Evolutionary conservation across 2,797 vertebrate species (phyloP).

Genomic region (Channallabes apus): DNA sequence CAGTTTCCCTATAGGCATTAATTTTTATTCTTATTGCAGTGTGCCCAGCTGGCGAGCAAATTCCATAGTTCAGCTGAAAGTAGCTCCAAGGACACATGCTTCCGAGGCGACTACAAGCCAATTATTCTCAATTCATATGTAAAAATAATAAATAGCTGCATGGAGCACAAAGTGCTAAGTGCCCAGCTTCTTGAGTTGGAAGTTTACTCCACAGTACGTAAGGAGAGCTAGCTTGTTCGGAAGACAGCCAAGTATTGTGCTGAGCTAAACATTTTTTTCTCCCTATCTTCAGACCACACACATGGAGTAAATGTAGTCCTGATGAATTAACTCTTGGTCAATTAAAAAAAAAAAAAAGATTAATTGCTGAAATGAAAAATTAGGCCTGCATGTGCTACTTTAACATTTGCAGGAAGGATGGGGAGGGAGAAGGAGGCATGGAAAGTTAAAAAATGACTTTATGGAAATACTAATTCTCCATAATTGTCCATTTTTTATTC

Average conservation of each 20-base stretch:
- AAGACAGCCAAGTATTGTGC: conserved; percentile 23
- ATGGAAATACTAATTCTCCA: conserved; percentile 33
- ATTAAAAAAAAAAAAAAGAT: conserved; percentile 24
- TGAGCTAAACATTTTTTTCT: conserved; percentile 28
- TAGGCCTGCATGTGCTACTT: conserved; percentile 14
- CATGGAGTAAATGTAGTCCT: conserved; percentile 32
- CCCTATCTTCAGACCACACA: conserved; percentile 36
- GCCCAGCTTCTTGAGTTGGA: conserved; percentile 12
- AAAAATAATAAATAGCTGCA: conserved; percentile 46
- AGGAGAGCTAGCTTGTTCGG: neutral
- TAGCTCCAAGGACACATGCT: conserved; percentile 28
- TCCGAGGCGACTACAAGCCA: conserved; percentile 16
- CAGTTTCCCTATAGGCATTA: conserved; percentile 28
- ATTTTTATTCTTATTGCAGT: conserved; percentile 32
- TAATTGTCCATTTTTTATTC: conserved; percentile 42
- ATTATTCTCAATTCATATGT: conserved; percentile 41
- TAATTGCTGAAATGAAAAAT: conserved; percentile 44
- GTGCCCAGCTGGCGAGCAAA: conserved; percentile 33
- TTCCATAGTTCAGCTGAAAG: conserved; percentile 40
- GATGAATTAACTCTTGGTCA: conserved; percentile 42
- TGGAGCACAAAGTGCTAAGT: conserved; percentile 26
- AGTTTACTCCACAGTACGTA: neutral
- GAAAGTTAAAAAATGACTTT: conserved; percentile 10
- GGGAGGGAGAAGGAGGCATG: too few species aligned
- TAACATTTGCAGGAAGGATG: neutral